Base-by-base conservation (phyloP, 2,888 invertebrate genomes). In the Agelastica alni region DNA sequence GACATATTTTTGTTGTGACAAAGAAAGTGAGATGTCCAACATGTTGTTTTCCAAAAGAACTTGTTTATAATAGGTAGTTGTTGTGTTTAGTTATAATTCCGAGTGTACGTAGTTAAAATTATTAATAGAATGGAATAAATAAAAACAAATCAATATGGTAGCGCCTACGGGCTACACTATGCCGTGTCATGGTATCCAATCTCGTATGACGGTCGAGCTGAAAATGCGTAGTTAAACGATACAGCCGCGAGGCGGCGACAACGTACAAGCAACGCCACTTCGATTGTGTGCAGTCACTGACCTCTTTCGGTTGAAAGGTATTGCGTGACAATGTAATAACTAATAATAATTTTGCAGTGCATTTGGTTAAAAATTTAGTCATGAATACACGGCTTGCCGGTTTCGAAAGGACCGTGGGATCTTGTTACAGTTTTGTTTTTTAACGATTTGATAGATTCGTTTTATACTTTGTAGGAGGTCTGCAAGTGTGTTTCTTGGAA, bases 221-320 rank as follows among this genome's bases (percentile, higher is more conserved):
- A 6, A 39, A 39, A 16, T 20, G 37, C 12, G 37, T 18, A 39
- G 17, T 20, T 47, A 28, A 47, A 34, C 42, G 31, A 37, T 47
- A 22, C 14, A 5, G 28, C 52, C 59, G 44, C 26, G 17, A 53
- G 60, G 43, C 39, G 51, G 60, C 57, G 57, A 51, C 60, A 60
- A 34, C 41, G 32, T 22, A 14, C 55, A 47, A 52, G 32, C 45
- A 37, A 39, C 43, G 57, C 49, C 56, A 56, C 30, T 51, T 56
- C 47, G 46, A 56, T 56, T 51, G 28, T 53, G 44, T 47, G 49
- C 60, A 60, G 60, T 60, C 60, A 60, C 60, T 60, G 60, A 60
- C 60, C 60, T 60, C 60, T 56, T 57, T 57, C 51, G 60, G 34
- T 45, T 51, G 44, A 47, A 60, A 55, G 49, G 55, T 49, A 57